A percentile compares a stretch with the other conserved stretches of the same genome.
phyloP scores from a whole-genome alignment of 2,888 invertebrate genomes.

The Melanostoma mellinum region DNA sequence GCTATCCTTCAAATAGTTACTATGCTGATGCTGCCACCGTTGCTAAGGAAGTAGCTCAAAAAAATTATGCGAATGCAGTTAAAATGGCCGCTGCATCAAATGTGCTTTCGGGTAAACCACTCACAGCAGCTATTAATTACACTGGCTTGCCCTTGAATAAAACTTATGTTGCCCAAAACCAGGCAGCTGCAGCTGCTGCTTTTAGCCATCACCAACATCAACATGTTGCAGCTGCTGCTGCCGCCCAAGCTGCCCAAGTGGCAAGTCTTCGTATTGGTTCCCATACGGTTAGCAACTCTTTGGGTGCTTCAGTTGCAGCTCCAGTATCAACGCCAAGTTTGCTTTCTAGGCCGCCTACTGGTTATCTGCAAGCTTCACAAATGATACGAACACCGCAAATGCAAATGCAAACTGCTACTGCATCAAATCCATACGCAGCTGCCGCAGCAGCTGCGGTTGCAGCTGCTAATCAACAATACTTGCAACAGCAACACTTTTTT shows the following conservation, averaged over 20 bases:
- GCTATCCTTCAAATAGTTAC: conserved; percentile 77
- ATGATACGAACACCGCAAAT: conserved; percentile 73
- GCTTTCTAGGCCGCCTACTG: conserved; percentile 73
- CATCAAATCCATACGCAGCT: conserved; percentile 75
- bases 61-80: conserved; percentile 90
- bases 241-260: conserved; percentile 71
- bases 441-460: conserved; percentile 73
- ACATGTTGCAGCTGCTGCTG: conserved; percentile 76
- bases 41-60: conserved; percentile 92
- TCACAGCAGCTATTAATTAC: conserved; percentile 85
- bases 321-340: conserved; percentile 62
- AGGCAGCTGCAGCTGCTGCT: conserved; percentile 74
- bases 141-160: conserved; percentile 88
- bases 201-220: conserved; percentile 71
- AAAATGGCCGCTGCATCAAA: conserved; percentile 84
- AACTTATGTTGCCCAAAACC: conserved; percentile 74
- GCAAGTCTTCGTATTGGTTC: conserved; percentile 59
- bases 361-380: conserved; percentile 74
- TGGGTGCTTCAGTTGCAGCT: conserved; percentile 75
- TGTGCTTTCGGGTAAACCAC: conserved; percentile 81
- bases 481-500: conserved; percentile 80
- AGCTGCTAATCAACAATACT: conserved; percentile 74
- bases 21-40: conserved; percentile 85
- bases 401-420: conserved; percentile 68
- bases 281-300: conserved; percentile 53